phyloP scores from a whole-genome alignment of 1,140 invertebrate genomes.

The Heliconius congener region DNA sequence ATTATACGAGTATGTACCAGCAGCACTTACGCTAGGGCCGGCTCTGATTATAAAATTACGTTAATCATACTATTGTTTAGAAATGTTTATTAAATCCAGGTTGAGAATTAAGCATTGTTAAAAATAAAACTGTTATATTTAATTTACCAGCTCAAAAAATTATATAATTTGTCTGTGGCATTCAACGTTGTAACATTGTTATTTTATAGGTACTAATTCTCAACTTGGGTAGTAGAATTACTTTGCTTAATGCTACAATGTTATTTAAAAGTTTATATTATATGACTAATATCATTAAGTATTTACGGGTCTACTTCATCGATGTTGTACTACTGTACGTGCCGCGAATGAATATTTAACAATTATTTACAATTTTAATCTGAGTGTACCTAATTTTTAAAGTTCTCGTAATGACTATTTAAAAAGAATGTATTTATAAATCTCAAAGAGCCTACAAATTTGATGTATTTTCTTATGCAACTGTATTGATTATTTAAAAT shows the following conservation, averaged over 20 bases:
- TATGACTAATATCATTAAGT: conserved; percentile 22
- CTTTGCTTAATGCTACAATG: conserved; percentile 36
- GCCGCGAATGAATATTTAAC: conserved; percentile 14
- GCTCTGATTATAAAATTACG: conserved; percentile 20
- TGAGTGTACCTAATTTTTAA: conserved; percentile 18
- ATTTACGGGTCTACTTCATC: conserved; percentile 28
- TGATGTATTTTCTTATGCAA: conserved; percentile 34
- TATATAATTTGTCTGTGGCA: not conserved
- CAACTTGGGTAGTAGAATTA: conserved; percentile 28
- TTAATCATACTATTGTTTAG: conserved; percentile 28
- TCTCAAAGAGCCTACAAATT: conserved; percentile 32
- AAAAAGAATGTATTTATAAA: conserved; percentile 28
- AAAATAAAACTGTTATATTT: not conserved
- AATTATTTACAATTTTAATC: conserved; percentile 16
- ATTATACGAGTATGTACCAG: not conserved
- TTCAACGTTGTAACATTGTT: not conserved
- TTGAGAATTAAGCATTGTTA: conserved; percentile 21
- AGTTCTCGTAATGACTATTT: conserved; percentile 10
- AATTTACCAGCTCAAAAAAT: not conserved
- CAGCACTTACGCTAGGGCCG: conserved; percentile 24
- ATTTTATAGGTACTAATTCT: not conserved
- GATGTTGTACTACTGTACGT: conserved; percentile 20
- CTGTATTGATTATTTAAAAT: conserved; percentile 19
- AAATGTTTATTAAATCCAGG: conserved; percentile 30
- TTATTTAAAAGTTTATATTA: conserved; percentile 40